A percentile compares a stretch with the other conserved stretches of the same genome.
Conservation (phyloP, 2,888 invertebrate genomes). For the Lepidochrysops patricia region DNA sequence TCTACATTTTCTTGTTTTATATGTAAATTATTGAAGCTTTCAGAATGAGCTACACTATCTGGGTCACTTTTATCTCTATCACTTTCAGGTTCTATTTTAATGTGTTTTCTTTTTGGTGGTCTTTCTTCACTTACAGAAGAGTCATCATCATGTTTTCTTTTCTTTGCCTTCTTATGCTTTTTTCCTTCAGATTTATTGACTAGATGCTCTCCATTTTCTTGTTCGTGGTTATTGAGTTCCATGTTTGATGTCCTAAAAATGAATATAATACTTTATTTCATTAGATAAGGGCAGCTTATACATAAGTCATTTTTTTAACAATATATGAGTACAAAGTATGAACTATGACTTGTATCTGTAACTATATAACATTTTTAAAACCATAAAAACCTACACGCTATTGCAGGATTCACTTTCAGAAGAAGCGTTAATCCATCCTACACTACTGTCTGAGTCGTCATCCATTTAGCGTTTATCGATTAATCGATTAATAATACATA, state of each 20-base stretch:
- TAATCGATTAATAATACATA: not conserved
- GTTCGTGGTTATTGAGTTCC: not conserved
- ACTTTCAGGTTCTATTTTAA: conserved; percentile 41
- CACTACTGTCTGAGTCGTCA: conserved; percentile 36
- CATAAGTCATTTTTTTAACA: too few relatives aligned
- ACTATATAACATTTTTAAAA: too few relatives aligned
- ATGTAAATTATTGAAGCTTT: conserved; percentile 35
- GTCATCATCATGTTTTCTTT: conserved; percentile 24
- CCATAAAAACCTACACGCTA: conserved; percentile 31
- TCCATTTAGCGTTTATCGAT: not conserved
- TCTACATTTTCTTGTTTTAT: conserved; percentile 45
- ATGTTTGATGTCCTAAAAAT: not conserved
- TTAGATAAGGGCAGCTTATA: too few relatives aligned
- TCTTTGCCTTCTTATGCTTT: conserved; percentile 20
- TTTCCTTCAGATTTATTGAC: conserved; percentile 13
- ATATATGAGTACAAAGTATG: too few relatives aligned
- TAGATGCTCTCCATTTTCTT: not conserved
- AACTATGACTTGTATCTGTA: too few relatives aligned
- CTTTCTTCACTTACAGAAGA: conserved; percentile 12
- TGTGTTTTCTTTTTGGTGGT: conserved; percentile 27
- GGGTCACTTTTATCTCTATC: conserved; percentile 26
- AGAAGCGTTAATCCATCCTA: conserved; percentile 43
- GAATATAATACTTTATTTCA: not conserved
- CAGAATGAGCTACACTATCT: conserved; percentile 26
- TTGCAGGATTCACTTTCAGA: conserved; percentile 24